Base-by-base conservation (phyloP, 2,888 invertebrate species). In the Chirona hameri region DNA sequence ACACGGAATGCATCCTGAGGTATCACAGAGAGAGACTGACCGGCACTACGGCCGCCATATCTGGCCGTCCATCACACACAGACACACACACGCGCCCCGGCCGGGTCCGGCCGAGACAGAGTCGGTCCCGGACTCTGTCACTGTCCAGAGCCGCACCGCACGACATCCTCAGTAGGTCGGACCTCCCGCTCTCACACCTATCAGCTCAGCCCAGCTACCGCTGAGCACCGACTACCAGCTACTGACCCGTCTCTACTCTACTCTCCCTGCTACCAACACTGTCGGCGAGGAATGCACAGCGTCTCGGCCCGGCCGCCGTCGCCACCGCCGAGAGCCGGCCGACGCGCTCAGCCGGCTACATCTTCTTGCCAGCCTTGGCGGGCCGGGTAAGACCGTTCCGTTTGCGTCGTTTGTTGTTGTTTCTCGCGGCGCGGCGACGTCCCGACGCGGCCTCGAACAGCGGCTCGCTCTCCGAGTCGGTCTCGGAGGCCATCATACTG, bases 381-480 rank as follows among this genome's bases (percentile, higher is more conserved):
- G 65, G 65, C 9, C 65, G 65, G 7, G n/a, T 10, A n/a, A 65
- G 9, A 12, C 65, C 65, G 65, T 65, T 65, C 5, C 65, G n/a
- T n/a, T 65, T 65, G 10, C 65, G 65, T n/a, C 65, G 65, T 27
- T 65, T 65, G 65, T 65, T 65, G 65, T 65, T 65, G 65, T 65
- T 65, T 24, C n/a, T 24, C n/a, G 65, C 1, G n/a, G n/a, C 27
- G n/a, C 65, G 65, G 10, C 65, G 65, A 9, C 65, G n/a, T 15
- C 52, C 52, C 15, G 12, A 52, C 9, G n/a, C 10, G n/a, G 65
- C 65, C 10, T 85, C 85, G 55, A 85, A 84, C 27, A 83, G 83
- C 39, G 84, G 81, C 65, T 85, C 85, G 12, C 83, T 82, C 55
- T 85, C 84, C 48, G 84, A 84, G 82, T 83, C 84, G 31, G 83